Base-by-base conservation (phyloP, 2,113 vertebrate species). In the Bubo bubo region DNA sequence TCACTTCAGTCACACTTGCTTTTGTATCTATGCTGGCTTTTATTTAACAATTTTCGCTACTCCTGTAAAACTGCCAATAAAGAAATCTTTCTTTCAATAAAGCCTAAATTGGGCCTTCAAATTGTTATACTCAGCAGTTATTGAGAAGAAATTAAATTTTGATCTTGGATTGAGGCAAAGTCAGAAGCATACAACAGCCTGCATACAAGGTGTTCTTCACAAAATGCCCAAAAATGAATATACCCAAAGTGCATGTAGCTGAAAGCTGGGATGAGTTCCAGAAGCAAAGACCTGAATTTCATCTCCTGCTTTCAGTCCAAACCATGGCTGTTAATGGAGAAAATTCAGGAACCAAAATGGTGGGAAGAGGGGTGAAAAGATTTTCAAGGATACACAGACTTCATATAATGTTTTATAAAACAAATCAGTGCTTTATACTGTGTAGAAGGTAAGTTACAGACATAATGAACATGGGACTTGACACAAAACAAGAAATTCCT, bases 61-160 rank as follows among this genome's bases (percentile, higher is more conserved):
- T 87, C 50, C 70, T 92, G 83, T 94, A 93, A 85, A 95, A 71
- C 35, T 89, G 94, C 83, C 96, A 97, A 75, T 77, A 89, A 92
- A 90, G 47, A 95, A 95, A 90, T 76, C 71, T 90, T 96, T 85
- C 52, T 95, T 87, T 94, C 83, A 95, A 89, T 22, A 96, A 22
- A 93, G n/a, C 39, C 28, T 84, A 87, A 92, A 96, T 39, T 91
- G 62, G 37, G 59, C 77, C 90, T 93, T 86, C 43, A 92, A 94
- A 94, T 10, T 95, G 70, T 96, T 86, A 77, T 66, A 94, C 83
- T 94, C 90, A 95, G 93, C 92, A 95, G 83, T 87, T 91, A 89
- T 59, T 41, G 80, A 85, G 56, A 92, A 95, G 59, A 92, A 96
- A 95, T 92, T 45, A 81, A 81, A 91, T 86, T 92, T 88, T 93